A percentile compares a stretch with the other conserved stretches of the same genome.
Conservation (phyloP, 2,113 vertebrate species). For the Pachyramphus minor region DNA sequence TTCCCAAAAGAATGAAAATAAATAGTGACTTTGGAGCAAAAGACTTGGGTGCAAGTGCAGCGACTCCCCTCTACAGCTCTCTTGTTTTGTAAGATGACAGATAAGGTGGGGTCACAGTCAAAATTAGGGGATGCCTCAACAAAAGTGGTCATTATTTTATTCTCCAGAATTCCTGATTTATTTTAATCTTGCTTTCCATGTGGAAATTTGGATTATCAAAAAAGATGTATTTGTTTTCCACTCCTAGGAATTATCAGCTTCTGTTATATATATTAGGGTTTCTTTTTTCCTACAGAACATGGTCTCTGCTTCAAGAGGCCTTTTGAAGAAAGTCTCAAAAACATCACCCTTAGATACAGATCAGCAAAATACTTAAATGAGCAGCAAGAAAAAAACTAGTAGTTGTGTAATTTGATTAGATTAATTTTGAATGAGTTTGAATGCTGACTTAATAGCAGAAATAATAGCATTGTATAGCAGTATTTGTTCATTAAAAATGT, state of each 20-base stretch:
- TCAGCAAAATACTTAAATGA: too few species aligned
- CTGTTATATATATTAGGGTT: background rate
- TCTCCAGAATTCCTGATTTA: background rate
- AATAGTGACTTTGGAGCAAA: background rate
- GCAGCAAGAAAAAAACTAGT: too few species aligned
- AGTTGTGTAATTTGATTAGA: too few species aligned
- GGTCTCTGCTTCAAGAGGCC: too few species aligned
- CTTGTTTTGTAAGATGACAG: background rate
- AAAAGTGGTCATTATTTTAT: background rate
- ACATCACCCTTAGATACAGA: too few species aligned
- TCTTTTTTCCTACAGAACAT: too few species aligned
- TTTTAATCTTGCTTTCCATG: background rate
- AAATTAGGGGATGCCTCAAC: background rate
- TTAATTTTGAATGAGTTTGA: too few species aligned
- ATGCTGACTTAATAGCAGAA: too few species aligned
- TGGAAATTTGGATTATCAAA: background rate
- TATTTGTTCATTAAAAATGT: too few species aligned
- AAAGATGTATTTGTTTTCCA: background rate
- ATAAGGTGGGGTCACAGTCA: background rate
- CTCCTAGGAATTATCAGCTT: background rate
- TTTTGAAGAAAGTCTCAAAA: too few species aligned
- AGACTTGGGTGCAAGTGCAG: background rate
- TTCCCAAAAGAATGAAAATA: background rate
- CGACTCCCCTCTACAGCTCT: background rate
- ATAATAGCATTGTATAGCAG: too few species aligned